These are phyloP conservation scores for Macrobrachium rosenbergii DNA, from an alignment of 1,140 invertebrate species.

Conservation along the genomic window DNA sequence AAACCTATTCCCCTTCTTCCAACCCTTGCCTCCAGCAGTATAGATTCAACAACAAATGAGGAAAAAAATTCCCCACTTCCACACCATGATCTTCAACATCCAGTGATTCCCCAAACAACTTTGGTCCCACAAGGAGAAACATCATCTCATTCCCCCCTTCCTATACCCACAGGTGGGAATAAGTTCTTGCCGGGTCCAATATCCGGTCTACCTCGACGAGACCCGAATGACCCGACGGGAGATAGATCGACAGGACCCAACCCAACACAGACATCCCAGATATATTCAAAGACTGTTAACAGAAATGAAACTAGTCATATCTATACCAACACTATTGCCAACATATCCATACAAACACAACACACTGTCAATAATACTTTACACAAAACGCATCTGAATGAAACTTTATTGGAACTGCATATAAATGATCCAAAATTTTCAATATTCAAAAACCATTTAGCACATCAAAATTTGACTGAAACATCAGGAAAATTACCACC, in stretches of 20 bases:
- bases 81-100: conserved; percentile 10
- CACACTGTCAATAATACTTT: no score
- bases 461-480: no score
- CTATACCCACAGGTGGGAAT: conserved; percentile 49
- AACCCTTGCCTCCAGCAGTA: background rate
- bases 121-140: conserved; percentile 24
- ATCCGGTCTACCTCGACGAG: conserved; percentile 28
- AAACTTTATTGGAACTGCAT: no score
- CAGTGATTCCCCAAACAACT: conserved; percentile 20
- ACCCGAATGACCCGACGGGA: conserved; percentile 35
- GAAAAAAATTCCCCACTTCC: background rate
- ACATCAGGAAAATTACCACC: background rate
- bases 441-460: no score
- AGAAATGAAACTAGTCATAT: no score
- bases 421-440: no score
- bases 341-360: no score
- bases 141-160: conserved; percentile 34
- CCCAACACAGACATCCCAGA: background rate
- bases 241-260: conserved; percentile 28
- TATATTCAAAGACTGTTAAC: background rate
- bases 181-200: conserved; percentile 36
- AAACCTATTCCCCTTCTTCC: background rate
- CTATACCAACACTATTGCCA: no score
- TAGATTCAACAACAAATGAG: background rate
- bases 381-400: no score